Evolutionary conservation across 2,888 invertebrate species (phyloP).

Genomic region (Timandra comae): DNA sequence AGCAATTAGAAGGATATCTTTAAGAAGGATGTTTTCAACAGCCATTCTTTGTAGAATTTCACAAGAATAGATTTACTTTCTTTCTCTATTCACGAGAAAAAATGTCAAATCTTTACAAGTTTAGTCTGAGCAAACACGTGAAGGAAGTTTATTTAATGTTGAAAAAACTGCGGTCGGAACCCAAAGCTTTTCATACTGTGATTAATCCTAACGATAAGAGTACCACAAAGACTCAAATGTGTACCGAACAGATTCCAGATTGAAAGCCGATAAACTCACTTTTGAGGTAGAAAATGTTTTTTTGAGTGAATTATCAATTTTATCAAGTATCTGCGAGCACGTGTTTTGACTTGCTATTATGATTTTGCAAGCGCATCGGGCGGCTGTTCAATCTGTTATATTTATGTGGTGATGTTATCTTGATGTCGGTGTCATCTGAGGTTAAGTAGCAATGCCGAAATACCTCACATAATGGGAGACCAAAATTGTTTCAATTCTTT

Average conservation of each 20-base stretch:
- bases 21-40: no score
- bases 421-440: slow-evolving; percentile 31
- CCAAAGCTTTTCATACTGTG: slow-evolving; percentile 52
- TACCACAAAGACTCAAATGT: slow-evolving; percentile 64
- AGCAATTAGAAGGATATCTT: no score
- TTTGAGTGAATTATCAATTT: slow-evolving; percentile 49
- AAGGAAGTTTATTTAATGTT: slow-evolving; percentile 46
- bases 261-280: slow-evolving; percentile 66
- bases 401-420: slow-evolving; percentile 39
- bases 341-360: slow-evolving; percentile 64
- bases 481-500: no score
- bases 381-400: slow-evolving; percentile 44
- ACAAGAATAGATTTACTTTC: no score
- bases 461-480: slow-evolving; percentile 16
- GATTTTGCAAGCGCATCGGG: slow-evolving; percentile 38
- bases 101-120: slow-evolving; percentile 13
- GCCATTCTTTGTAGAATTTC: no score
- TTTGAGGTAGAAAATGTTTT: slow-evolving; percentile 59
- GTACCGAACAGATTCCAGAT: slow-evolving; percentile 71
- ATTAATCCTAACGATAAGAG: slow-evolving; percentile 64
- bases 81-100: no score
- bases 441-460: slow-evolving; percentile 33
- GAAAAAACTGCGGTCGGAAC: slow-evolving; percentile 50
- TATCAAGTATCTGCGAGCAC: slow-evolving; percentile 53
- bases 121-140: slow-evolving; percentile 36